Base-by-base conservation (phyloP, 2,113 vertebrate species). In the Gasterosteus aculeatus region DNA sequence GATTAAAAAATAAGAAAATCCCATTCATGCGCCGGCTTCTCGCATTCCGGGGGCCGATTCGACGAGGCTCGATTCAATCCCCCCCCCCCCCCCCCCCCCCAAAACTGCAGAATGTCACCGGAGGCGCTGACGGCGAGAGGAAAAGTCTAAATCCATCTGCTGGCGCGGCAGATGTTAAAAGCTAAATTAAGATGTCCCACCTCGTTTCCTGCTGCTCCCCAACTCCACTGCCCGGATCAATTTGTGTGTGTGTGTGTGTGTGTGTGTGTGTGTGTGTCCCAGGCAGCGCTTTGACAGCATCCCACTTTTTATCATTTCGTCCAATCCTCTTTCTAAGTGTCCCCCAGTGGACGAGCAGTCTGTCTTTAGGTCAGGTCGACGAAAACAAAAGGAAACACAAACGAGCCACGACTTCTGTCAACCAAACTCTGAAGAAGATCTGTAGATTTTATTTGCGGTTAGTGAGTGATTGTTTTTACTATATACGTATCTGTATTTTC, bases 111-210 rank as follows among this genome's bases (percentile, higher is more conserved):
- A 84, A 73, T 85, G 84, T 90, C 87, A 88, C 91, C 89, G 83
- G 87, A 81, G 86, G 88, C 82, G n/a, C 58, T 3, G 85, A 84
- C 81, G 80, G 77, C 54, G 49, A 58, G 67, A 54, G 57, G 72
- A 39, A 78, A 80, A 82, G 84, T 86, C 85, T 84, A 77, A 87
- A 85, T 85, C 82, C 81, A 82, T 87, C 65, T 87, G 84, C 81
- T 76, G 26, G 82, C 53, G 44, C 33, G 60, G 84, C 82, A 84
- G 79, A 87, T 88, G 86, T 75, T 79, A 41, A 72, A 72, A 79
- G 69, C 84, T 76, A 87, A 92, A 91, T 91, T 77, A 90, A 89
- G 80, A 85, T 85, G 91, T 90, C 88, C 74, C 64, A 38, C 87
- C 79, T 90, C 46, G 77, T 89, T 90, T 85, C 76, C 69, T 65